Evolutionary conservation across 2,888 invertebrate genomes (phyloP), one percentile per base, ranked within the genome.

Genomic region (Eurytoma californica): DNA sequence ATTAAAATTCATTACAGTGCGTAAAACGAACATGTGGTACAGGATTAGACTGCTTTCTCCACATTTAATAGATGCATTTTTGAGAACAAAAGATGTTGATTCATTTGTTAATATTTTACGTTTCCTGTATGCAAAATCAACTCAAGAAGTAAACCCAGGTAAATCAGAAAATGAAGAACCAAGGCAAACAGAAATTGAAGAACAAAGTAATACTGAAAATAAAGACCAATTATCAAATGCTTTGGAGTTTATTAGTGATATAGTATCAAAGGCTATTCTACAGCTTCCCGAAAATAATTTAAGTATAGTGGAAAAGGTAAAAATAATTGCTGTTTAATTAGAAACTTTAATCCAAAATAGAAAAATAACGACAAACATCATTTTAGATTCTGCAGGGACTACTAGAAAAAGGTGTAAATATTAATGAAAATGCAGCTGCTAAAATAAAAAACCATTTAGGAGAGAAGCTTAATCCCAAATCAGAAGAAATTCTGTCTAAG

Each of bases 381-480:
- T 80, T 81, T 49, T 30, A 83, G 83, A 14, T 79, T 28, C 58
- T 81, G 0, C 12, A 81, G 20, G 13, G 7, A 0, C 70, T 82
- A 55, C 58, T 70, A 13, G 61, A 73, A n/a, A 47, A 72, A 16
- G 80, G 81, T n/a, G 28, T 83, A 12, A 72, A 67, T 13, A 80
- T 83, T 49, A 58, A 79, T 14, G 30, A 72, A 60, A 49, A 57
- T 28, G 47, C 77, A 30, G 75, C 39, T 20, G 63, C 77, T 14
- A n/a, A 28, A 65, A 78, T 83, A 1, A 81, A 79, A 65, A 0
- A 3, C 3, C 13, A 18, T 24, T 57, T 77, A 7, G 51, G 66
- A 9, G 12, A 72, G 13, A 63, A 60, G 20, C 3, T 73, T 4
- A 28, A 14, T 3, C 30, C 73, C 14, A 39, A 77, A 66, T 47